Evolutionary conservation across 2,113 vertebrate genomes (phyloP).

Genomic region (Prunella himalayana): DNA sequence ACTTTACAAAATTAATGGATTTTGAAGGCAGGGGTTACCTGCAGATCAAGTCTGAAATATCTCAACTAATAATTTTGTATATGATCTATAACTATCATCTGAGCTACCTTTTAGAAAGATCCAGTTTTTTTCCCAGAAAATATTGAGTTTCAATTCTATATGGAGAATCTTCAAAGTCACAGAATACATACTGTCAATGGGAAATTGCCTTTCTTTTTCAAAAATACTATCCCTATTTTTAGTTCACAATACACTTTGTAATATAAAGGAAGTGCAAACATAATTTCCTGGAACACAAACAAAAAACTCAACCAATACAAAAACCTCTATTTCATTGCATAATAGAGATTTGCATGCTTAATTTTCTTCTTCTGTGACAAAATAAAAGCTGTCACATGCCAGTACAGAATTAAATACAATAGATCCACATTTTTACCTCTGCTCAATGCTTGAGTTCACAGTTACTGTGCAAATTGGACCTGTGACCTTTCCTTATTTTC

Average conservation of each 20-base stretch:
- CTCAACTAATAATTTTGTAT: not conserved
- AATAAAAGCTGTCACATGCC: not conserved
- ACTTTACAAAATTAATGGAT: not conserved
- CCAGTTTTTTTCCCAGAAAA: not conserved
- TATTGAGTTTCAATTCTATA: not conserved
- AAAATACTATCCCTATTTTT: not conserved
- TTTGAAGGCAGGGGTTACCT: not conserved
- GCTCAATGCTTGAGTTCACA: not conserved
- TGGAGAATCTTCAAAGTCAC: not conserved
- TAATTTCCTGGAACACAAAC: not conserved
- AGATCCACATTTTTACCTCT: not conserved
- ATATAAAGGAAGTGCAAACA: not conserved
- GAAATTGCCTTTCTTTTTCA: not conserved
- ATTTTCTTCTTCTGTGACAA: not conserved
- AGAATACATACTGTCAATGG: rapidly evolving
- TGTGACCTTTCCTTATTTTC: not conserved
- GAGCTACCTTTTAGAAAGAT: not conserved
- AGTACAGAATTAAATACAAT: not conserved
- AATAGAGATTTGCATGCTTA: not conserved
- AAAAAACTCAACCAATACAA: not conserved
- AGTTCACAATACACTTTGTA: not conserved
- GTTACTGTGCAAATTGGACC: not conserved
- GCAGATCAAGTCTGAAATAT: not conserved
- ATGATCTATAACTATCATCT: not conserved
- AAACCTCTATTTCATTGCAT: not conserved